Base-by-base conservation (phyloP, 2,888 invertebrate genomes). In the Agriopis leucophaearia region DNA sequence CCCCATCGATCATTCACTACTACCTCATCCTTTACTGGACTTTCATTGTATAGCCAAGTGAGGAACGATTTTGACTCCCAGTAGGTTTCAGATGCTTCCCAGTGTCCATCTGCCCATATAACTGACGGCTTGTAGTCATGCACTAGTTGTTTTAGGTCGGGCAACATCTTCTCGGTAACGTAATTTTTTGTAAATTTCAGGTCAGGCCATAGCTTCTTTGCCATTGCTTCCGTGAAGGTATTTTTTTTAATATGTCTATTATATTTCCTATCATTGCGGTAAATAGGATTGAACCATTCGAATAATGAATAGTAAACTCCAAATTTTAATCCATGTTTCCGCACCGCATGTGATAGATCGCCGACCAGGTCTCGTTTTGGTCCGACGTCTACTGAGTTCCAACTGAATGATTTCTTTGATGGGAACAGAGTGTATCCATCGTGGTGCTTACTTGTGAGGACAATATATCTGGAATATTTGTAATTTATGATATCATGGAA, bases 1-100 rank as follows among this genome's bases (percentile, higher is more conserved):
- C 99, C 99, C 99, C 99, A 99, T 76, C 99, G 95, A 88, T 99
- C 99, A 86, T 99, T 99, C 0, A 97, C 97, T 0, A 99, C 98
- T 0, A 99, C 95, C 6, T 96, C 96, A 74, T 98, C 96, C 80
- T 96, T 97, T 0, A 99, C 97, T 0, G 98, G 97, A 83, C 98
- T 98, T 0, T 97, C 96, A 81, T 98, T 99, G 82, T 98, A 99
- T 13, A 99, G 89, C 98, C 98, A 99, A 0, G 98, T 96, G 3
- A 99, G 90, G 80, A 99, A 97, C 64, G 97, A 96, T 54, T 96
- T 96, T 0, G 98, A 96, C 73, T 95, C 95, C 98, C 98, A 99
- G 80, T 99, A 99, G 0, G 94, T 93, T 71, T 97, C 96, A 0
- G 95, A 87, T 0, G 97, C 97, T 84, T 98, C 98, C 98, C 98